phyloP scores from a whole-genome alignment of 2,888 invertebrate genomes.

The Drosophila niveifrons region DNA sequence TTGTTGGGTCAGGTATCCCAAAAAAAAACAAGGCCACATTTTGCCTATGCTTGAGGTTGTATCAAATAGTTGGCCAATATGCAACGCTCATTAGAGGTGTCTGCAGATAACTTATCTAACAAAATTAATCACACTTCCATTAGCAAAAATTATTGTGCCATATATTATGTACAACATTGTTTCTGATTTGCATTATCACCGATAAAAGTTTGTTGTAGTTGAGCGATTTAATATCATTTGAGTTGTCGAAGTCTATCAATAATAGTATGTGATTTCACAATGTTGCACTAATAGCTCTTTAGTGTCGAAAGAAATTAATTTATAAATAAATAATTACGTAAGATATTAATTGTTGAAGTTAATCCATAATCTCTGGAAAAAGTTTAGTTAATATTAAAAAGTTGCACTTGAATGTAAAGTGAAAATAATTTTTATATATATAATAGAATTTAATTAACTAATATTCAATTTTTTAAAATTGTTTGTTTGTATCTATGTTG shows the following conservation, averaged over 20 bases:
- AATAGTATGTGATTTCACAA: too few species aligned
- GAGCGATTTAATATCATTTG: background rate
- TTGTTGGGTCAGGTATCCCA: slow-evolving; percentile 4
- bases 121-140: background rate
- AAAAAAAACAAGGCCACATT: background rate
- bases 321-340: too few species aligned
- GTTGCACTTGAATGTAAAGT: too few species aligned
- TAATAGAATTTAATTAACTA: too few species aligned
- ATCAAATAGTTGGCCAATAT: background rate
- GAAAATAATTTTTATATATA: too few species aligned
- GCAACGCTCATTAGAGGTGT: background rate
- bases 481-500: too few species aligned
- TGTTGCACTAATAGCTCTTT: too few species aligned
- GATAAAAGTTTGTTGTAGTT: background rate
- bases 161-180: background rate
- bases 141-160: background rate
- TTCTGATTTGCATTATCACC: background rate
- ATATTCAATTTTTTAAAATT: too few species aligned
- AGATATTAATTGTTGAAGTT: too few species aligned
- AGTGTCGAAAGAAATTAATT: too few species aligned
- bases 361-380: too few species aligned
- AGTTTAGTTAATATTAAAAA: too few species aligned
- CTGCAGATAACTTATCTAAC: background rate
- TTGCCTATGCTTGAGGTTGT: background rate
- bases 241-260: background rate